Evolutionary conservation across 2,797 vertebrate species (phyloP).

Genomic region (Tangara arthus): DNA sequence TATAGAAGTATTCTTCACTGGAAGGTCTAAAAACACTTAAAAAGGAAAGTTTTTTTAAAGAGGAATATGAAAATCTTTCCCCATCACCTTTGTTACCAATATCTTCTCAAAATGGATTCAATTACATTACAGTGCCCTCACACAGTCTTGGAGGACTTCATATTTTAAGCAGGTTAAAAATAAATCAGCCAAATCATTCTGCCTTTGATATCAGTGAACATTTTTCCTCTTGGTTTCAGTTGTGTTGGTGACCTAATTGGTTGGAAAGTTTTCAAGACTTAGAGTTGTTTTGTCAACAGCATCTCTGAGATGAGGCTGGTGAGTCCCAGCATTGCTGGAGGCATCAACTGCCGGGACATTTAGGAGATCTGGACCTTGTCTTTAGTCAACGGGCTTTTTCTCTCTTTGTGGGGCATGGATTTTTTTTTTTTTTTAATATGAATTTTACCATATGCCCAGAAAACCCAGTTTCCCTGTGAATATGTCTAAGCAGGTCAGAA

Average conservation of each 20-base stretch:
- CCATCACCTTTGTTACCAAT: not conserved
- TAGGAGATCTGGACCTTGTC: not conserved
- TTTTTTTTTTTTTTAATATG: not conserved
- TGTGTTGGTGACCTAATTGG: not conserved
- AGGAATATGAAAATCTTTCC: not conserved
- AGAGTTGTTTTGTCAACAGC: not conserved
- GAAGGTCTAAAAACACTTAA: not conserved
- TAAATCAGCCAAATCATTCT: not conserved
- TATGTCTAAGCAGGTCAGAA: not conserved
- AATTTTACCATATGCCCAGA: not conserved
- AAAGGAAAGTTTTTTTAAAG: not conserved
- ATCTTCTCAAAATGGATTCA: not conserved
- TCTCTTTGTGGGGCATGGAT: rapidly evolving
- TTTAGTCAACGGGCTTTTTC: not conserved
- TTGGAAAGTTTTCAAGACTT: not conserved
- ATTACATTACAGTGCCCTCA: not conserved
- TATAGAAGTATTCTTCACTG: not conserved
- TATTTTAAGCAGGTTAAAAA: constrained; percentile 11
- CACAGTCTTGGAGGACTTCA: not conserved
- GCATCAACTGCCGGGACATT: not conserved
- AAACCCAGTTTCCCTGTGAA: not conserved
- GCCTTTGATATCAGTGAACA: not conserved
- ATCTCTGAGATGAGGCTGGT: not conserved
- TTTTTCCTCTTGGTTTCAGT: not conserved
- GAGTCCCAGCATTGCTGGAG: not conserved